Conservation (phyloP, 2,113 vertebrate species). For the Heterotilapia buettikoferi region DNA sequence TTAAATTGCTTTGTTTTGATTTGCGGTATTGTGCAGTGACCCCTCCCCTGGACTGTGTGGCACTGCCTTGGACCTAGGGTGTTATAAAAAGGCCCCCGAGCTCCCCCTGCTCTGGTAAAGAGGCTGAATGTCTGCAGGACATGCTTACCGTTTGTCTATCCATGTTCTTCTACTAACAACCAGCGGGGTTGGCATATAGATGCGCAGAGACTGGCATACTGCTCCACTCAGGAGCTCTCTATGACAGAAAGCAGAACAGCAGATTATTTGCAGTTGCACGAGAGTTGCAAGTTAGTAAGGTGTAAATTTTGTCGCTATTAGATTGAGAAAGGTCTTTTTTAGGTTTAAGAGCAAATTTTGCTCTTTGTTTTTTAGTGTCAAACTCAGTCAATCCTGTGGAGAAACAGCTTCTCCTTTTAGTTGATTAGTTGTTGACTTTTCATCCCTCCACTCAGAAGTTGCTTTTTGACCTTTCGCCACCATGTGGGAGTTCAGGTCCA, state of each 20-base stretch:
- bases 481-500: conserved; percentile 95
- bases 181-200: conserved; percentile 50
- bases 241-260: conserved; percentile 56
- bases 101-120: conserved; percentile 66
- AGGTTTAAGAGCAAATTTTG: conserved; percentile 10
- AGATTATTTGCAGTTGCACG: conserved; percentile 28
- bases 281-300: conserved; percentile 29
- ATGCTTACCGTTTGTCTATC: conserved; percentile 69
- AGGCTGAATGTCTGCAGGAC: conserved; percentile 72
- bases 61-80: conserved; percentile 29
- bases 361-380: conserved; percentile 10
- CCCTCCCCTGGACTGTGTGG: conserved; percentile 54
- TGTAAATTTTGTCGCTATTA: conserved; percentile 37
- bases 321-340: conserved; percentile 25
- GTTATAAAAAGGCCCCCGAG: conserved; percentile 74
- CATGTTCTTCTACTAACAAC: conserved; percentile 60
- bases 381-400: background rate
- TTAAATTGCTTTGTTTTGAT: conserved; percentile 67
- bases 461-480: conserved; percentile 46
- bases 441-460: conserved; percentile 42
- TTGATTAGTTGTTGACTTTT: conserved; percentile 1
- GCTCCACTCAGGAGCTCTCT: conserved; percentile 59
- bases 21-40: conserved; percentile 53
- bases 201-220: conserved; percentile 53
- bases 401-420: conserved; percentile 3